Evolutionary conservation across 2,888 invertebrate genomes (phyloP).

Genomic region (Scaptomyza caliginosa): DNA sequence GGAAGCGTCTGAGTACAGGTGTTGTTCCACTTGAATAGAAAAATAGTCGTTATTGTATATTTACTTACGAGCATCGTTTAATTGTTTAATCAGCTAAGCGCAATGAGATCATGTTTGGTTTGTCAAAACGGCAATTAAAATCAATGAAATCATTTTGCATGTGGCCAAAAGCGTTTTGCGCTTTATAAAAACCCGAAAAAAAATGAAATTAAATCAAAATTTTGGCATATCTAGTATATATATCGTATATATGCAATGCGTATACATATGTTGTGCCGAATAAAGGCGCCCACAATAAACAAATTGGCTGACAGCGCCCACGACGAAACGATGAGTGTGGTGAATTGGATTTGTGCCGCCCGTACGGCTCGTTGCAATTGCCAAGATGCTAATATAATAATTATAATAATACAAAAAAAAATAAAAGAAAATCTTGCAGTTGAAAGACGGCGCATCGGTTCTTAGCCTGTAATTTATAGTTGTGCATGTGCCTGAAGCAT

Average conservation of each 20-base stretch:
- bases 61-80: slow-evolving; percentile 7
- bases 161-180: slow-evolving; percentile 30
- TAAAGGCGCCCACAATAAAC: slow-evolving; percentile 68
- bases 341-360: slow-evolving; percentile 68
- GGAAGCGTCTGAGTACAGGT: slow-evolving; percentile 55
- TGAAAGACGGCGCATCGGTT: slow-evolving; percentile 30
- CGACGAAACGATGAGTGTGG: slow-evolving; percentile 59
- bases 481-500: slow-evolving; percentile 38
- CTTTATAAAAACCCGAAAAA: slow-evolving; percentile 34
- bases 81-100: slow-evolving; percentile 34
- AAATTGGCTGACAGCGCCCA: slow-evolving; percentile 71
- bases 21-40: slow-evolving; percentile 39
- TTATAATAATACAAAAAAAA: slow-evolving; percentile 3
- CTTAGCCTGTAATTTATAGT: slow-evolving; percentile 58
- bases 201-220: slow-evolving; percentile 40
- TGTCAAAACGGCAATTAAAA: slow-evolving; percentile 59
- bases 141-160: slow-evolving; percentile 67
- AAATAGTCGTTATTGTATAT: slow-evolving; percentile 11
- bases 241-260: neutral
- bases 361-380: slow-evolving; percentile 61
- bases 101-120: slow-evolving; percentile 70
- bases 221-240: slow-evolving; percentile 4
- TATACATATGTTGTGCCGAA: slow-evolving; percentile 41
- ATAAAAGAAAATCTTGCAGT: slow-evolving; percentile 23
- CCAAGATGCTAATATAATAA: neutral